A percentile compares a stretch with the other conserved stretches of the same genome.
phyloP scores from a whole-genome alignment of 2,113 vertebrate genomes.

The Scomber colias region DNA sequence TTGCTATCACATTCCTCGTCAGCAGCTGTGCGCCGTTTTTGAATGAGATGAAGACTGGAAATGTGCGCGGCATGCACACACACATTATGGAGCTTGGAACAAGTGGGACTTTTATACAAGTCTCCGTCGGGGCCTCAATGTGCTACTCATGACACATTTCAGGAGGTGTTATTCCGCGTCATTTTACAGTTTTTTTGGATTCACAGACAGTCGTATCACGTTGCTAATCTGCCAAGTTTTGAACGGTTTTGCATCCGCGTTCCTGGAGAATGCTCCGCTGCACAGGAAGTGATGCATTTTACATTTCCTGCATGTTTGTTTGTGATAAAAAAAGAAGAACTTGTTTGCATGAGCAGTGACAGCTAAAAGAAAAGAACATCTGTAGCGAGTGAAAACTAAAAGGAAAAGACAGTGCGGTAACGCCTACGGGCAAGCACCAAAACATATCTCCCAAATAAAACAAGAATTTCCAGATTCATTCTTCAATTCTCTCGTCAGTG shows the following conservation, averaged over 20 bases:
- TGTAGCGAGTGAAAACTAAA: neutral
- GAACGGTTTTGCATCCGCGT: neutral
- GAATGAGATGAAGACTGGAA: slow-evolving; percentile 71
- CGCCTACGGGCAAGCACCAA: neutral
- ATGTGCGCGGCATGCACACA: slow-evolving; percentile 45
- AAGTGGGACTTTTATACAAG: slow-evolving; percentile 73
- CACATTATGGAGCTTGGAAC: slow-evolving; percentile 58
- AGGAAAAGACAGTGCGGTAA: neutral
- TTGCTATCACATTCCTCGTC: slow-evolving; percentile 80
- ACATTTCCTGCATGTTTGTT: slow-evolving; percentile 10
- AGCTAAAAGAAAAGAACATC: neutral
- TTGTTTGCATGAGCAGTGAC: neutral
- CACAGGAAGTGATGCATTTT: slow-evolving; percentile 28
- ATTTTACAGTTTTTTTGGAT: slow-evolving; percentile 47
- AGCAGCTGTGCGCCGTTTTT: slow-evolving; percentile 76
- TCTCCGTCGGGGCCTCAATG: slow-evolving; percentile 56
- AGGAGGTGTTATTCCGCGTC: slow-evolving; percentile 60
- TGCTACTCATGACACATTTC: slow-evolving; percentile 70
- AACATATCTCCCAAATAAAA: slow-evolving; percentile 10
- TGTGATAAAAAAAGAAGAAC: neutral
- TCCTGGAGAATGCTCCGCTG: neutral
- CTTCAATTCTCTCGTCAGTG: neutral
- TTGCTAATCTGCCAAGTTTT: neutral
- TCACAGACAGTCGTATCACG: slow-evolving; percentile 23
- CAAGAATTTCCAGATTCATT: neutral